Evolutionary conservation across 1,140 invertebrate species (phyloP), one percentile per base, ranked within the genome.

Genomic region (Venustaconcha ellipsiformis): DNA sequence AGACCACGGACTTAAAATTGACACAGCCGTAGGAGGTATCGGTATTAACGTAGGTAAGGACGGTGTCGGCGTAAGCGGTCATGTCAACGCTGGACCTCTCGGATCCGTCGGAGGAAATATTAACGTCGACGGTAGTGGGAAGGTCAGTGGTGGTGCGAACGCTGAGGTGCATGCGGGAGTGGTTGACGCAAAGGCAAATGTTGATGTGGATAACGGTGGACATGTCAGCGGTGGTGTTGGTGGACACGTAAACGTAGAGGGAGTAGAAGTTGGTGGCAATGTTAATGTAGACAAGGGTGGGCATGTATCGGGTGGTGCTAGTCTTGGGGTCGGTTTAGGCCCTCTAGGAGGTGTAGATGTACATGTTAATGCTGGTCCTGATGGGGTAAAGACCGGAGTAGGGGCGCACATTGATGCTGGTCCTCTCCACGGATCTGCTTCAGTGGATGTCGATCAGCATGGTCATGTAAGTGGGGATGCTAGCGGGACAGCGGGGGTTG

Each of bases 41-140:
- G 66, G 71, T 12, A 57, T 72, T 81, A 15, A 81, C 58, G 5
- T 69, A n/a, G 11, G 78, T 56, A 59, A 79, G 79, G 18, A 76
- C 55, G 1, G 66, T 60, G 59, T 60, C 20, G 71, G 71, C 5
- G 62, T 63, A 20, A 18, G 64, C 2, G 71, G 71, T 20, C 71
- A 72, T 48, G 71, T 72, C 1, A 72, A 66, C 73, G 14, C 78
- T 64, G 73, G 78, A 70, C 23, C 60, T 71, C 26, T 30, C 26
- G 2, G 1, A 30, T 30, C 26, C 2, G 1, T 30, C 26, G 26
- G 2, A 30, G 26, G 26, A 30, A 30, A 30, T 30, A 30, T 30
- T 30, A 30, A 30, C 26, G 18, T 18, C 12, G 59, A 78, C 66
- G 67, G 78, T 59, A 68, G 72, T 70, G 30, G 78, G 76, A 63